These are phyloP conservation scores for Ispidina picta DNA, from an alignment of 2,797 vertebrate genomes.

Conservation along the genomic window DNA sequence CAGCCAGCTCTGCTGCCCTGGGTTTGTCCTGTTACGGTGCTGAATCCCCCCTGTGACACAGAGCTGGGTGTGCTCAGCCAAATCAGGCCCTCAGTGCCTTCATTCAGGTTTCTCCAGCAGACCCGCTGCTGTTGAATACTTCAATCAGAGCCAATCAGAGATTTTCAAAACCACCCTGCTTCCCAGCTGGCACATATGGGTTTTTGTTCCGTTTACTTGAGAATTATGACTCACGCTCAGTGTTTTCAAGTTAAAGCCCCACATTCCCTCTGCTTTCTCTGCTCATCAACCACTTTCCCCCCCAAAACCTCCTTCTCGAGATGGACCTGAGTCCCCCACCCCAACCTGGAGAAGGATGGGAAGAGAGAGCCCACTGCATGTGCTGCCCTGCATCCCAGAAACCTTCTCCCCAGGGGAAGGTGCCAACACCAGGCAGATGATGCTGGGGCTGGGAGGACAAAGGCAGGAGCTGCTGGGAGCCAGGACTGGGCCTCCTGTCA, in stretches of 20 bases:
- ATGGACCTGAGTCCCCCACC: rapidly evolving
- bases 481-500: rapidly evolving
- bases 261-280: background rate
- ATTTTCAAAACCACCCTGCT: background rate
- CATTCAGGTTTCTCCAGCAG: conserved; percentile 33
- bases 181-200: conserved; percentile 17
- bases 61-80: background rate
- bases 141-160: conserved; percentile 48
- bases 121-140: background rate
- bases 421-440: background rate
- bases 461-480: background rate
- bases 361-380: rapidly evolving
- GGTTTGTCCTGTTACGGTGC: rapidly evolving
- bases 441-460: background rate
- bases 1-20: background rate
- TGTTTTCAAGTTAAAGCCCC: background rate
- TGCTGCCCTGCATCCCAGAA: background rate
- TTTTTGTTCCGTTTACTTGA: background rate
- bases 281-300: background rate
- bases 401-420: too few species aligned
- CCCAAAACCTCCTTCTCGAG: background rate
- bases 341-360: background rate
- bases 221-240: conserved; percentile 2
- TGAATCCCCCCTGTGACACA: background rate
- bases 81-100: background rate